These are phyloP conservation scores for Limenitis camilla DNA, from an alignment of 2,888 invertebrate species.

Conservation along the genomic window DNA sequence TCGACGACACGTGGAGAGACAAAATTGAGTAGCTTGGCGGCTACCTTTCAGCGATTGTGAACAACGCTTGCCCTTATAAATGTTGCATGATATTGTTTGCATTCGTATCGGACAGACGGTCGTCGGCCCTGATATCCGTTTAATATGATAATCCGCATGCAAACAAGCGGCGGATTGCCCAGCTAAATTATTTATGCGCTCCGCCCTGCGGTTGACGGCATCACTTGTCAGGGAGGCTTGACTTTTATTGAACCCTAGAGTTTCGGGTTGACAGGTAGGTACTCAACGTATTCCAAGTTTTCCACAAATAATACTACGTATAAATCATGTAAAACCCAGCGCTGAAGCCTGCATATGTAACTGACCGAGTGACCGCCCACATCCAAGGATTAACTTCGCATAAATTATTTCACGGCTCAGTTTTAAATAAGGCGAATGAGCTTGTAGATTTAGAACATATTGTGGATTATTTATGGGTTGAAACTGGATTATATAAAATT, in stretches of 20 bases:
- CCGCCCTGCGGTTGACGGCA: conserved; percentile 61
- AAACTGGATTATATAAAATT: not conserved
- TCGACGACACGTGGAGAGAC: not conserved
- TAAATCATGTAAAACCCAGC: conserved; percentile 39
- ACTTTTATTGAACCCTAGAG: conserved; percentile 57
- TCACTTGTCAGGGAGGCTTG: conserved; percentile 49
- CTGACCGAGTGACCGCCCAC: conserved; percentile 10
- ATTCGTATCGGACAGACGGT: conserved; percentile 53
- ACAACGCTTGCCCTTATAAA: conserved; percentile 56
- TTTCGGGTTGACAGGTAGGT: conserved; percentile 43
- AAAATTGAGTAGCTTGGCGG: conserved; percentile 18
- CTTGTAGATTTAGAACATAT: not conserved
- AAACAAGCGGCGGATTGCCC: conserved; percentile 69
- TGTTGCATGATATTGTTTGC: conserved; percentile 67
- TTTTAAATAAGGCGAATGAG: conserved; percentile 14
- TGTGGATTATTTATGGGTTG: not conserved
- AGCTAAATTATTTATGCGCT: conserved; percentile 72
- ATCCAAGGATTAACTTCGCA: conserved; percentile 21
- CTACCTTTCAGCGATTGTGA: conserved; percentile 26
- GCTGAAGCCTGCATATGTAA: conserved; percentile 19
- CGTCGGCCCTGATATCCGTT: conserved; percentile 67
- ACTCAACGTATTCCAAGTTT: conserved; percentile 31
- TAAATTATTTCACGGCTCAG: conserved; percentile 19
- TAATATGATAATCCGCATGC: conserved; percentile 74
- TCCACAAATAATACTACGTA: conserved; percentile 32